Evolutionary conservation across 2,888 invertebrate species (phyloP).

Genomic region (Carpatolechia fugitivella): DNA sequence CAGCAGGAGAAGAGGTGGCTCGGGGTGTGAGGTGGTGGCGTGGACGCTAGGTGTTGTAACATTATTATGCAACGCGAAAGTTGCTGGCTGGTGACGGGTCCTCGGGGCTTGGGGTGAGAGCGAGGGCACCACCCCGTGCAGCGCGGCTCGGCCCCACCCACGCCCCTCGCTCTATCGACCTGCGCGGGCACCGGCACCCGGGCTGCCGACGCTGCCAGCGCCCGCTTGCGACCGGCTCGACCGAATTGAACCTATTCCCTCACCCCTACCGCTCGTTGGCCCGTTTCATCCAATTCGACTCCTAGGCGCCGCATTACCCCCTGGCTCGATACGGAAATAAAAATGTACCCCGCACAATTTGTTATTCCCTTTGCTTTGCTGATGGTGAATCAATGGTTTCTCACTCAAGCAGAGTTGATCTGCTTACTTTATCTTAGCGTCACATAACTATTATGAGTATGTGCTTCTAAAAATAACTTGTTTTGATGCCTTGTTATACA

Average conservation of each 20-base stretch:
- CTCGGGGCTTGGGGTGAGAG: slow-evolving; percentile 59
- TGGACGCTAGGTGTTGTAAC: slow-evolving; percentile 46
- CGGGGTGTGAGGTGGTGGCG: slow-evolving; percentile 23
- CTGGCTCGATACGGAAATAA: slow-evolving; percentile 34
- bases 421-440: background rate
- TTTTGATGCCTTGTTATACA: background rate
- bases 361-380: slow-evolving; percentile 16
- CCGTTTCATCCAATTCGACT: slow-evolving; percentile 41
- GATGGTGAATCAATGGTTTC: background rate
- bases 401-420: background rate
- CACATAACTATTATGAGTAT: too few species aligned
- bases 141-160: slow-evolving; percentile 62
- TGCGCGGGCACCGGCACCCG: slow-evolving; percentile 59
- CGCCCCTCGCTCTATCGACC: slow-evolving; percentile 72
- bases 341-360: slow-evolving; percentile 27
- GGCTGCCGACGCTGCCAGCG: slow-evolving; percentile 42
- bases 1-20: slow-evolving; percentile 18
- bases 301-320: slow-evolving; percentile 32
- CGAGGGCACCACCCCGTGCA: slow-evolving; percentile 70
- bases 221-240: slow-evolving; percentile 51
- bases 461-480: slow-evolving; percentile 7
- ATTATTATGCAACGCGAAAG: slow-evolving; percentile 61
- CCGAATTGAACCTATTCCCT: slow-evolving; percentile 40
- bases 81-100: slow-evolving; percentile 45
- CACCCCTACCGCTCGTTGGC: slow-evolving; percentile 23